Evolutionary conservation across 2,113 vertebrate genomes (phyloP).

Genomic region (Microcebus ravelobensis): DNA sequence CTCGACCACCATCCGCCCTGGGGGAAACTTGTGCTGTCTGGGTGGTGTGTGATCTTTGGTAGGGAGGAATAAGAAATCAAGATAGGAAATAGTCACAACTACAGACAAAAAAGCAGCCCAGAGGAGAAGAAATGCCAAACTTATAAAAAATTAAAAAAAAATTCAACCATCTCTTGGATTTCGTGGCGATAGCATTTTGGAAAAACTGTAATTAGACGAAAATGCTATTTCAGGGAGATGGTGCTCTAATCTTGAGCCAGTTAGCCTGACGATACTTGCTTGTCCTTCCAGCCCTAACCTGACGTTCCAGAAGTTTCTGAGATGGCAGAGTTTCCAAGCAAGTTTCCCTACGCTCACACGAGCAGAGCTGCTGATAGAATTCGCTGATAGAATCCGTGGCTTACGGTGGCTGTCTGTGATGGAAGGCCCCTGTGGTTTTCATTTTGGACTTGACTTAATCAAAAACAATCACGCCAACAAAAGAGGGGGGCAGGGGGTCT

Average conservation of each 20-base stretch:
- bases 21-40: conserved; percentile 34
- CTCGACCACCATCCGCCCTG: conserved; percentile 43
- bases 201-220: conserved; percentile 9
- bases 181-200: conserved; percentile 41
- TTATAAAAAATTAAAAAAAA: conserved; percentile 48
- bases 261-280: neutral
- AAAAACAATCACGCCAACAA: conserved; percentile 75
- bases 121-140: conserved; percentile 46
- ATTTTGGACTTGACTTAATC: conserved; percentile 74
- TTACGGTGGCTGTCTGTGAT: conserved; percentile 28
- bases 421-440: conserved; percentile 73
- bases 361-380: neutral
- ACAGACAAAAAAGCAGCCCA: conserved; percentile 65
- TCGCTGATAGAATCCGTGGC: neutral
- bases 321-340: neutral
- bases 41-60: conserved; percentile 21
- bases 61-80: conserved; percentile 41
- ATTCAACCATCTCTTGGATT: conserved; percentile 52
- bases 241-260: neutral
- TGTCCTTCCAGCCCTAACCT: neutral
- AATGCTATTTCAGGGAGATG: neutral
- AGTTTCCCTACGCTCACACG: neutral
- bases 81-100: conserved; percentile 48
- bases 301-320: conserved; percentile 26
- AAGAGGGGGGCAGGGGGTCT: conserved; percentile 47